A percentile compares a stretch with the other conserved stretches of the same genome.
phyloP scores from a whole-genome alignment of 2,113 vertebrate species.

The Emydocephalus ijimae region DNA sequence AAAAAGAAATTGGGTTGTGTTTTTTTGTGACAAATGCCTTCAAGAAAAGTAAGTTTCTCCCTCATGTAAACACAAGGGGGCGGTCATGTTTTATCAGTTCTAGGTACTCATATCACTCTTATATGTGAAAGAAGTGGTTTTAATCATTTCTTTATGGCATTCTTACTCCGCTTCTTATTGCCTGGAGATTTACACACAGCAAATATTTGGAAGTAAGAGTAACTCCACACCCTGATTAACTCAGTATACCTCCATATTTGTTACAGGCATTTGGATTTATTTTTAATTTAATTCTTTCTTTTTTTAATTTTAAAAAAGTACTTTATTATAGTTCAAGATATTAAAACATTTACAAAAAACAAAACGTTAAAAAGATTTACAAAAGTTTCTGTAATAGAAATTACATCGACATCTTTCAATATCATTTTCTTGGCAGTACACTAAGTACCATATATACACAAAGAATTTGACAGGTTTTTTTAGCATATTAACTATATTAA shows the following conservation, averaged over 20 bases:
- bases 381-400: too few species aligned
- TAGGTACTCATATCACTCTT: not conserved
- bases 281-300: not conserved
- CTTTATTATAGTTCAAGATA: too few species aligned
- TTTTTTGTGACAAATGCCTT: not conserved
- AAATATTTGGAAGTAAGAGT: not conserved
- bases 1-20: not conserved
- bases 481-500: too few species aligned
- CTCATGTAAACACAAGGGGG: conserved; percentile 53
- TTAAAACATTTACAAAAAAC: too few species aligned
- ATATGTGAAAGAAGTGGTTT: fast-evolving
- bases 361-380: too few species aligned
- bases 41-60: not conserved
- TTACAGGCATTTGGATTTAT: not conserved
- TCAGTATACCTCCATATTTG: not conserved
- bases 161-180: not conserved
- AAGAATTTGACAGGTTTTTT: too few species aligned
- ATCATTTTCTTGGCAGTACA: too few species aligned
- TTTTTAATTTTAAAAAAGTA: too few species aligned
- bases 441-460: too few species aligned
- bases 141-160: not conserved
- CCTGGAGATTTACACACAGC: not conserved
- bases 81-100: conserved; percentile 14
- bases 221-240: not conserved
- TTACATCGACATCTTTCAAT: too few species aligned